A percentile compares a stretch with the other conserved stretches of the same genome.
Conservation (phyloP, 2,113 vertebrate genomes). For the Isurus oxyrinchus region DNA sequence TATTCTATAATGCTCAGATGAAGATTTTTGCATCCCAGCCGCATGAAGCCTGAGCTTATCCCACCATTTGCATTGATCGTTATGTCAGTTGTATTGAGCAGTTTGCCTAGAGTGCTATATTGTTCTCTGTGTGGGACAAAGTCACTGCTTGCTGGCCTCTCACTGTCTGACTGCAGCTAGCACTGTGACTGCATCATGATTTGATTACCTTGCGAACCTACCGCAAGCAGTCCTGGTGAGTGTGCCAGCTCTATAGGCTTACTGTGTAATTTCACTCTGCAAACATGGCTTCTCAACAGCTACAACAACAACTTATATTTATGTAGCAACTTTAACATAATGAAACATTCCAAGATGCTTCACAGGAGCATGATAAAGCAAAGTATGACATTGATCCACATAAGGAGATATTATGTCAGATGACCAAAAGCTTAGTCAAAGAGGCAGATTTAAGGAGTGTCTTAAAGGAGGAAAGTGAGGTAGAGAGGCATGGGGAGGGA, state of each 20-base stretch:
- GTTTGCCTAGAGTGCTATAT: background rate
- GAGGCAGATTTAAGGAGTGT: too few relatives aligned
- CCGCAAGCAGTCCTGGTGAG: background rate
- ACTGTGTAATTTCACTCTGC: background rate
- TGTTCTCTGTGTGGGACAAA: background rate
- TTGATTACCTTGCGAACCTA: background rate
- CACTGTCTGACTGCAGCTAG: background rate
- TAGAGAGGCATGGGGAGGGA: too few relatives aligned
- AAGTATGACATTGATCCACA: too few relatives aligned
- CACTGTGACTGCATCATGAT: background rate
- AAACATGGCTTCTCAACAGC: background rate
- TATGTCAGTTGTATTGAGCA: background rate
- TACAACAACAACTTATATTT: too few relatives aligned
- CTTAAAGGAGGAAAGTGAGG: too few relatives aligned
- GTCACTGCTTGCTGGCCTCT: background rate
- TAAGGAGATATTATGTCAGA: too few relatives aligned
- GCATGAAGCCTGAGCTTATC: background rate
- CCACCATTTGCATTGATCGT: background rate
- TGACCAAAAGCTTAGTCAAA: too few relatives aligned
- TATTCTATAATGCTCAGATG: background rate
- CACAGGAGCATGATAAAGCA: too few relatives aligned
- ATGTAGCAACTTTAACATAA: too few relatives aligned
- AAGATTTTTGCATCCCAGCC: background rate
- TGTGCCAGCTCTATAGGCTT: background rate
- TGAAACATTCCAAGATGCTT: too few relatives aligned